Base-by-base conservation (phyloP, 2,797 vertebrate species). In the Anguilla marmorata region DNA sequence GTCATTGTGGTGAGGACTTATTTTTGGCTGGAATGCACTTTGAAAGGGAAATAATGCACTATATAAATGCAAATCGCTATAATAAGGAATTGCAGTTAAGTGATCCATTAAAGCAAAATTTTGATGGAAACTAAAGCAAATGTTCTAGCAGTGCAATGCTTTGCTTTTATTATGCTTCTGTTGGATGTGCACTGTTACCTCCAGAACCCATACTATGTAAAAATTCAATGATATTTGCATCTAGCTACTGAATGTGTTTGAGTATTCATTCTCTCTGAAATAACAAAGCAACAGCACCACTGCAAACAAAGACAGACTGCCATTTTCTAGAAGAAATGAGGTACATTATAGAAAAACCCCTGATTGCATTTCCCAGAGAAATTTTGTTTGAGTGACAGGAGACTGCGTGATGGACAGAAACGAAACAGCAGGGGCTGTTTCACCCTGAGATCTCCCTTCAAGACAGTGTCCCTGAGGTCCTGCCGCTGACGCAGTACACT, bases 361-460 rank as follows among this genome's bases (percentile, higher is more conserved):
- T 48, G 41, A 80, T 80, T 80, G 37, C 41, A 5, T 24, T 21
- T 48, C 41, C 76, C 41, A 1, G 14, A 19, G 72, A 76, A 14
- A 76, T 33, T 37, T 21, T 45, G 6, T 48, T 0, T 21, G 86
- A 88, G 83, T 63, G 85, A 89, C 90, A 82, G 90, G 87, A 87
- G 91, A 92, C 92, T 92, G 89, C 92, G 92, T 94, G 93, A 94
- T 90, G 91, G 91, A 94, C 91, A 91, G 91, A 85, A 79, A 27
- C 45, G 37, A 80, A 48, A 24, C 76, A 80, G 19, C 14, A 91
- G 76, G 19, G 76, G 91, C 88, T 91, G 91, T 89, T 94, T 93
- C 92, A 94, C 92, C 91, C 91, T 87, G 90, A 93, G 92, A 94
- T 89, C 90, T 90, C 89, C 41, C 37, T 16, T 91, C 89, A 90